These are phyloP conservation scores for Elgaria multicarinata DNA, from an alignment of 2,113 vertebrate genomes.

Conservation along the genomic window DNA sequence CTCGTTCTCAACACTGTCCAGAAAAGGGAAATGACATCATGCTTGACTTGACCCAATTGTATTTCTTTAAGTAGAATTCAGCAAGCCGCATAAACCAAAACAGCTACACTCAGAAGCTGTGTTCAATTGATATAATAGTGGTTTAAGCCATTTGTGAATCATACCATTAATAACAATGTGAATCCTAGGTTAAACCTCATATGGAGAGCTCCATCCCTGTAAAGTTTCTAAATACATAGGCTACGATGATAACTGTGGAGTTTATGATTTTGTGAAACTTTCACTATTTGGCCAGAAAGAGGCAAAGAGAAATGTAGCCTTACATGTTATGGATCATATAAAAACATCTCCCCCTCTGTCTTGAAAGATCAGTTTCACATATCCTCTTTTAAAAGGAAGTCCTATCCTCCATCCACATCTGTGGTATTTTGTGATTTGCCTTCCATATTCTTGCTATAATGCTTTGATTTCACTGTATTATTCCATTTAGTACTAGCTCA, in stretches of 20 bases:
- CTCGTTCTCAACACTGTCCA: neutral
- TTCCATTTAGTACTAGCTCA: neutral
- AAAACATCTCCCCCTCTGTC: neutral
- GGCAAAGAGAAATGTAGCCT: neutral
- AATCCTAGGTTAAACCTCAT: neutral
- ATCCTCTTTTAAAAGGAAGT: neutral
- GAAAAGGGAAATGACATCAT: constrained; percentile 11
- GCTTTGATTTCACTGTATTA: neutral
- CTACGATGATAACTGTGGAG: neutral
- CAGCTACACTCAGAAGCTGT: neutral
- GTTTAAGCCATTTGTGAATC: neutral
- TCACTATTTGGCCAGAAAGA: neutral
- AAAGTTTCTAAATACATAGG: neutral
- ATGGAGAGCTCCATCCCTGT: neutral
- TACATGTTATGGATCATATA: neutral
- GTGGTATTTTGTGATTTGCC: neutral
- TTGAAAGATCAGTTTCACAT: neutral
- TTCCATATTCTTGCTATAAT: neutral
- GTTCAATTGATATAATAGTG: neutral
- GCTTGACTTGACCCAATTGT: neutral
- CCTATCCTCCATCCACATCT: neutral
- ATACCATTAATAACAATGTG: neutral
- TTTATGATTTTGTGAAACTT: neutral
- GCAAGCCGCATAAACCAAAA: constrained; percentile 1
- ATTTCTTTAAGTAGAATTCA: neutral